Percentiles rank a stretch among this genome's conserved stretches.
Evolutionary conservation across 2,113 vertebrate genomes (phyloP).

Genomic region (Aphelocoma coerulescens): DNA sequence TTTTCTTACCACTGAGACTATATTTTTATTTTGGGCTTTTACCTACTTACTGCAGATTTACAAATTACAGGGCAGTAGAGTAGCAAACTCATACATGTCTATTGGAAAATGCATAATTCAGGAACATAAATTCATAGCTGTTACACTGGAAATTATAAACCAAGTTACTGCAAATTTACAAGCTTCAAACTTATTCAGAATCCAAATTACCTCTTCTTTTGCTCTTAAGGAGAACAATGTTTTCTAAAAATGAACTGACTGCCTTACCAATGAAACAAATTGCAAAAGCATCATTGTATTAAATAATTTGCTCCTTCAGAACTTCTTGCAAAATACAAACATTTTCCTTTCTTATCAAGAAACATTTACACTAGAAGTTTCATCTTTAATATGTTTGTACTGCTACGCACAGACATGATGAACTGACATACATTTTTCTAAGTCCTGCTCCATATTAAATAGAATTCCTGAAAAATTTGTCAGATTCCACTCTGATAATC

Average conservation of each 20-base stretch:
- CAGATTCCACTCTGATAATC: not conserved
- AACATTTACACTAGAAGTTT: not conserved
- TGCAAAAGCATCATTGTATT: not conserved
- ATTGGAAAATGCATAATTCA: not conserved
- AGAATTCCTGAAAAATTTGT: not conserved
- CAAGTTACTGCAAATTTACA: not conserved
- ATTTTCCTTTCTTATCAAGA: not conserved
- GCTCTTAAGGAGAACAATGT: not conserved
- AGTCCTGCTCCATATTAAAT: not conserved
- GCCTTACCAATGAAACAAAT: not conserved
- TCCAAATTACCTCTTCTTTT: not conserved
- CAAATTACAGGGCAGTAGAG: not conserved
- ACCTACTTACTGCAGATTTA: not conserved
- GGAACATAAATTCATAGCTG: not conserved
- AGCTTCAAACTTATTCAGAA: not conserved
- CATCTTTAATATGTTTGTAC: not conserved
- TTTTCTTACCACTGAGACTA: not conserved
- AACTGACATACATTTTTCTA: not conserved
- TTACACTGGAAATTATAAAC: not conserved
- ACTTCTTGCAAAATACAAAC: not conserved
- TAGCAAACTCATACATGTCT: not conserved
- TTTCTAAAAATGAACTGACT: not conserved
- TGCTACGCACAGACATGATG: not conserved
- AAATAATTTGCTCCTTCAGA: not conserved
- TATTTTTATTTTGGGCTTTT: not conserved